Percentiles rank a stretch among this genome's conserved stretches.
Conservation (phyloP, 2,888 invertebrate genomes). For the Iphiclides podalirius region DNA sequence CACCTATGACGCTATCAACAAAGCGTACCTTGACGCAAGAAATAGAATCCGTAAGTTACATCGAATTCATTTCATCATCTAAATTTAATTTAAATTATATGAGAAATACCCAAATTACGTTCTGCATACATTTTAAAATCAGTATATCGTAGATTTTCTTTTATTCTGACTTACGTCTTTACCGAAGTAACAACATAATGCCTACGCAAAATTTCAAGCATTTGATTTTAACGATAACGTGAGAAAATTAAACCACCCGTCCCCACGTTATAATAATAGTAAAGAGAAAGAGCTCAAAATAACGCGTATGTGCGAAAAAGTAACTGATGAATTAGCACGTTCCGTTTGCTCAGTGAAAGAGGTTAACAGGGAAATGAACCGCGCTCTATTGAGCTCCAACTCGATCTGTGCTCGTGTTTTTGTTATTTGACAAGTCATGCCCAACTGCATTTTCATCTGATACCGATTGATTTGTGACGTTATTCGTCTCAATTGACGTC, state of each 20-base stretch:
- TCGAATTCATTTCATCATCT: background rate
- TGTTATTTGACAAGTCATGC: background rate
- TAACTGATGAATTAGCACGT: background rate
- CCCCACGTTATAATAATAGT: constrained; percentile 9
- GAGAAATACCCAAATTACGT: no score
- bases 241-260: constrained; percentile 1
- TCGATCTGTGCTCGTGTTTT: background rate
- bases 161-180: no score
- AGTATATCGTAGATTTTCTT: no score
- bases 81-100: no score
- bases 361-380: constrained; percentile 2
- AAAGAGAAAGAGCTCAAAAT: constrained; percentile 7
- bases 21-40: constrained; percentile 92
- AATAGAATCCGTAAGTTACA: constrained; percentile 91
- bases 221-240: background rate
- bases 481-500: background rate
- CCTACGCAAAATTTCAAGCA: no score
- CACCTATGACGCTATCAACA: constrained; percentile 93
- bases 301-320: constrained; percentile 18
- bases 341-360: background rate
- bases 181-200: background rate
- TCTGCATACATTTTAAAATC: no score
- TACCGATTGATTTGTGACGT: background rate
- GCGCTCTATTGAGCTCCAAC: background rate
- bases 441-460: background rate